Evolutionary conservation across 92 coral and sea anemone species (phyloP).

Genomic region (Muricea muricata): DNA sequence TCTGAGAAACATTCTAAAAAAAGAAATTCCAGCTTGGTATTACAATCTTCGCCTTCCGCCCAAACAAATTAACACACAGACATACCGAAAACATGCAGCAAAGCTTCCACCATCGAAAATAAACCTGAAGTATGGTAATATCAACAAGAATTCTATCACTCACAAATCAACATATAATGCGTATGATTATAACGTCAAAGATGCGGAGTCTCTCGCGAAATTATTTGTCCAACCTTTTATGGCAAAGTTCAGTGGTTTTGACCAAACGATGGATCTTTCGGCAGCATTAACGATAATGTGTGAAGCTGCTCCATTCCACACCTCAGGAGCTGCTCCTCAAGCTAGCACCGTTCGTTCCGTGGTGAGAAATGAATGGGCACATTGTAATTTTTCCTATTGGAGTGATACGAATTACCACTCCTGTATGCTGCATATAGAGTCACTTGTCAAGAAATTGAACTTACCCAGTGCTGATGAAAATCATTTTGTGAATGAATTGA

Average conservation of each 20-base stretch:
- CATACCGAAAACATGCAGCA: neutral
- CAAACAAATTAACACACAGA: conserved; percentile 22
- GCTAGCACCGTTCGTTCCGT: conserved; percentile 72
- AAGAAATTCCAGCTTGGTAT: neutral
- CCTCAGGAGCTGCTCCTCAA: conserved; percentile 43
- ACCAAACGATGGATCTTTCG: conserved; percentile 80
- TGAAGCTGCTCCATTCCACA: conserved; percentile 58
- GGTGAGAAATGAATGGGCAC: too few species aligned
- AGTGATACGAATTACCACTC: conserved; percentile 26
- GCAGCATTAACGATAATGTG: conserved; percentile 77
- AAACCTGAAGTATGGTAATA: conserved; percentile 74
- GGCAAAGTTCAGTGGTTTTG: conserved; percentile 89
- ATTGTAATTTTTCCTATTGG: conserved; percentile 79
- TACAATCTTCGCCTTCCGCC: conserved; percentile 17
- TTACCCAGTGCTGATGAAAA: conserved; percentile 65
- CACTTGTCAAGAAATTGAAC: conserved; percentile 51
- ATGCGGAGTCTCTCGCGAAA: conserved; percentile 75
- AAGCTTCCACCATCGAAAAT: conserved; percentile 34
- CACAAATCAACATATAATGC: conserved; percentile 20
- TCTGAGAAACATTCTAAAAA: conserved; percentile 5
- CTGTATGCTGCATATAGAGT: neutral
- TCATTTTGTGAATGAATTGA: conserved; percentile 52
- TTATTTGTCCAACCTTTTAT: conserved; percentile 76
- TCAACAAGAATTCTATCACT: conserved; percentile 69
- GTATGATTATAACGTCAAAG: conserved; percentile 76